Conservation (phyloP, 1,140 invertebrate species). For the Eubasilissa regina region DNA sequence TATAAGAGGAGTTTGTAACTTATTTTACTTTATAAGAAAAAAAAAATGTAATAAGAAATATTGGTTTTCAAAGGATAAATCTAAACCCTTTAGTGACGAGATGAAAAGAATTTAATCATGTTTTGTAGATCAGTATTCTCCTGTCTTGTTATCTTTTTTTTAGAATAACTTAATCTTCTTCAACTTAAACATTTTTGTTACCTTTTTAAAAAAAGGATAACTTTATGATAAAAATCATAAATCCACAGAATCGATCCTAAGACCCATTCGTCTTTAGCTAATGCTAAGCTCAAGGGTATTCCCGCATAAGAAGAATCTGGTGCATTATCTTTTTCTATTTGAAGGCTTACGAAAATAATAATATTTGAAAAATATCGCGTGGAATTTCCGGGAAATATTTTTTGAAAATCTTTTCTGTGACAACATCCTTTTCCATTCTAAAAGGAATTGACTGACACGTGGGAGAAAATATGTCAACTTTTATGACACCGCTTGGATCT, state of each 20-base stretch:
- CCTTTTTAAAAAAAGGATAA: not conserved
- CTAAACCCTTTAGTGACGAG: not conserved
- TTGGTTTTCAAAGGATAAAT: not conserved
- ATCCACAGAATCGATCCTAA: not conserved
- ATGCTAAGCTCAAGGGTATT: not conserved
- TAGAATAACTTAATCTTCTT: not conserved
- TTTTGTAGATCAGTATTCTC: not conserved
- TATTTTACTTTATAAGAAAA: too few species aligned
- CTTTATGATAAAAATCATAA: not conserved
- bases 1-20: too few species aligned
- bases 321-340: not conserved
- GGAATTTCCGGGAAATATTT: not conserved
- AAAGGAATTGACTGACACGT: slow-evolving; percentile 2
- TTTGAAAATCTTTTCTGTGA: not conserved
- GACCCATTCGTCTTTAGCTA: not conserved
- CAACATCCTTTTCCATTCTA: not conserved
- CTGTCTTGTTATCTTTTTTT: not conserved
- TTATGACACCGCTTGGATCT: not conserved
- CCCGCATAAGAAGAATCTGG: not conserved
- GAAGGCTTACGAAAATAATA: not conserved
- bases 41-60: too few species aligned
- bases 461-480: not conserved
- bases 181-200: not conserved
- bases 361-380: not conserved
- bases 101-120: not conserved